phyloP scores from a whole-genome alignment of 1,140 invertebrate genomes.

The Semibalanus balanoides region DNA sequence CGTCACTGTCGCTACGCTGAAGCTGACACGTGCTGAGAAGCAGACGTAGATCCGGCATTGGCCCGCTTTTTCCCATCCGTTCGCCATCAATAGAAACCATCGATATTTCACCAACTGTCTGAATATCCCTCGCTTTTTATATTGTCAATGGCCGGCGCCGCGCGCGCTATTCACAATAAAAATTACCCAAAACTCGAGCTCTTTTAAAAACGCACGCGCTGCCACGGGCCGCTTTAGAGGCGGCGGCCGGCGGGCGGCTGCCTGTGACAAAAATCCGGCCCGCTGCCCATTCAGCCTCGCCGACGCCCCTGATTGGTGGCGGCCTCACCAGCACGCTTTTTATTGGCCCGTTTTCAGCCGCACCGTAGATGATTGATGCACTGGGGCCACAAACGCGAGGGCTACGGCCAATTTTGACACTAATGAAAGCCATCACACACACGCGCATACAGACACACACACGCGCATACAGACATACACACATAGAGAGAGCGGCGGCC shows the following conservation, averaged over 20 bases:
- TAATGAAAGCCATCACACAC: neutral
- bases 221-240: neutral
- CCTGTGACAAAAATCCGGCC: neutral
- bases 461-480: too few species aligned
- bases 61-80: too few species aligned
- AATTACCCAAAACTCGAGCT: constrained; percentile 2
- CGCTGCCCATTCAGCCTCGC: neutral
- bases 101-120: neutral
- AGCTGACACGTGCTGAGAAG: too few species aligned
- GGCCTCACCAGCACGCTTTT: neutral
- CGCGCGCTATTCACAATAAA: neutral
- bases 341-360: neutral
- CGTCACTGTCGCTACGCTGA: too few species aligned
- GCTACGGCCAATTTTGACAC: neutral
- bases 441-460: too few species aligned
- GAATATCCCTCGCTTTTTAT: neutral
- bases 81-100: too few species aligned
- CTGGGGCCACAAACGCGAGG: neutral
- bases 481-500: too few species aligned
- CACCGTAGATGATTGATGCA: neutral
- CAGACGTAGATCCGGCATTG: too few species aligned
- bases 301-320: neutral
- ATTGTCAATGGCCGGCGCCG: neutral
- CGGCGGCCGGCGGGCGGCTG: too few species aligned
- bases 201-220: constrained; percentile 1